phyloP scores from a whole-genome alignment of 1,140 invertebrate genomes.

The Paraescarpia echinospica region DNA sequence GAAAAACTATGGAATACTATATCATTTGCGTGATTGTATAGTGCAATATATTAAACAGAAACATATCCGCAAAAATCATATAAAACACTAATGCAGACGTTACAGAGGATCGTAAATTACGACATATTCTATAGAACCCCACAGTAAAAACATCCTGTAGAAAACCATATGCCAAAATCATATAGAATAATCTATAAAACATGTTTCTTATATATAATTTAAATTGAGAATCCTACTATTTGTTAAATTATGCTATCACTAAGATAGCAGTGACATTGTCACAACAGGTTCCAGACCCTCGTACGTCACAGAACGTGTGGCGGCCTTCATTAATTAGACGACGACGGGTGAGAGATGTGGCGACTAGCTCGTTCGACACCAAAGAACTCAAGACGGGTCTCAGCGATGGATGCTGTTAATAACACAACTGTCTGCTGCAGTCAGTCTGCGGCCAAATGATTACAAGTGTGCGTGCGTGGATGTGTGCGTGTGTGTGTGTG shows the following conservation, averaged over 20 bases:
- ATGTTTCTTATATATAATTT: too few species aligned
- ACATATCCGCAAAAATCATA: too few species aligned
- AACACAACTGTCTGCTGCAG: neutral
- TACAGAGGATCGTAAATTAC: too few species aligned
- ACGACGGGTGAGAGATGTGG: neutral
- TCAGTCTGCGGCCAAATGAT: neutral
- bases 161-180: too few species aligned
- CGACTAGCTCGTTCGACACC: neutral
- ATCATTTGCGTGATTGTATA: too few species aligned
- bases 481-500: neutral
- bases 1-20: too few species aligned
- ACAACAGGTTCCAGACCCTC: neutral
- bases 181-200: too few species aligned
- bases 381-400: neutral
- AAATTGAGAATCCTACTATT: neutral
- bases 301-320: neutral
- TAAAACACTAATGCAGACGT: too few species aligned
- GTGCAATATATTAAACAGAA: too few species aligned
- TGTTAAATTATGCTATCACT: neutral
- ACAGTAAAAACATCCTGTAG: too few species aligned
- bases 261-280: neutral
- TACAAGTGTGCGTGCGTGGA: neutral
- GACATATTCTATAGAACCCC: too few species aligned
- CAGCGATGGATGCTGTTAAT: neutral
- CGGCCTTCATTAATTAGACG: neutral